These are phyloP conservation scores for Anguilla rostrata DNA, from an alignment of 2,113 vertebrate genomes.

Conservation along the genomic window DNA sequence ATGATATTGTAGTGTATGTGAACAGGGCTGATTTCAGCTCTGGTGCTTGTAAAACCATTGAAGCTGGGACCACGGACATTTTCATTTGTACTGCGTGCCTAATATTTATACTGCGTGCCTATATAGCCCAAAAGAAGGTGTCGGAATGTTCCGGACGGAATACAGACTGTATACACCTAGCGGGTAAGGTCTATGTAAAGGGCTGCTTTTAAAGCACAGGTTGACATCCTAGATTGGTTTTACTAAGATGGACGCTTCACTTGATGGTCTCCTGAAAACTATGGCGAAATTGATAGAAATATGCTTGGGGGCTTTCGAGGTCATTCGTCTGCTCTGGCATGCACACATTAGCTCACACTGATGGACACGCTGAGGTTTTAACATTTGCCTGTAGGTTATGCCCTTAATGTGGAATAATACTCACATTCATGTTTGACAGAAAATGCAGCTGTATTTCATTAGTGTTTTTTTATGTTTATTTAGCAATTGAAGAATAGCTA, in stretches of 20 bases:
- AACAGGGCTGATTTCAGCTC: background rate
- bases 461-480: background rate
- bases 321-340: background rate
- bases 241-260: constrained; percentile 2
- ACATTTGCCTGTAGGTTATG: constrained; percentile 1
- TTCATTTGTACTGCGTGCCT: background rate
- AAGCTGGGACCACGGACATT: background rate
- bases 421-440: background rate
- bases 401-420: background rate
- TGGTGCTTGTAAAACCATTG: background rate
- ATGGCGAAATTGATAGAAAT: background rate
- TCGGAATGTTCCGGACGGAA: background rate
- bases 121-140: background rate
- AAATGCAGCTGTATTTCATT: background rate
- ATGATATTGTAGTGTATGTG: background rate
- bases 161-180: background rate
- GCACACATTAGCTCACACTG: background rate
- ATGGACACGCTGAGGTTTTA: constrained; percentile 19
- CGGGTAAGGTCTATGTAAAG: background rate
- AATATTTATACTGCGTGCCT: background rate
- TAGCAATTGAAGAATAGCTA: background rate
- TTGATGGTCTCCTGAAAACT: background rate
- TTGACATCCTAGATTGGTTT: background rate
- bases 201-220: constrained; percentile 12
- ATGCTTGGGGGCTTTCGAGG: constrained; percentile 2